Base-by-base conservation (phyloP, 2,113 vertebrate species). In the Lepus timidus region DNA sequence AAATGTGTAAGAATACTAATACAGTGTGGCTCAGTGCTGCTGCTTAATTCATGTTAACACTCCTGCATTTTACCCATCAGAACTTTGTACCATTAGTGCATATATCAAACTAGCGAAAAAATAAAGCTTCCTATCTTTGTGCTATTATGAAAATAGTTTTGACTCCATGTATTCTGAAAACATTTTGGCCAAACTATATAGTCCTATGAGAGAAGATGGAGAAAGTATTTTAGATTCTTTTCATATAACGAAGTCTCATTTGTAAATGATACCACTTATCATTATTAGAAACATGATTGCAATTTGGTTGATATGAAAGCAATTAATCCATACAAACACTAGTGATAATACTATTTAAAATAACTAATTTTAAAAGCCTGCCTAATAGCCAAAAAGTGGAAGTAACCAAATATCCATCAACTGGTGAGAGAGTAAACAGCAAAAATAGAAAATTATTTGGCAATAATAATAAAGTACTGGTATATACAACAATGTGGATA, bases 251-350 rank as follows among this genome's bases (percentile, higher is more conserved):
- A 64, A 71, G 39, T 22, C 31, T 76, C 52, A 14, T 25, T 88
- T 95, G 93, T 75, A n/a, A 90, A 91, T 74, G 27, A 52, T 76
- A 44, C 2, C 25, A 67, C 6, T 81, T 95, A 29, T 6, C 16
- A 6, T 62, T 95, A 31, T 74, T 74, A 78, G 58, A 93, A 83
- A 0, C 22, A 0, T 58, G 27, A 89, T 74, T 95, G 31, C 27
- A 75, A 10, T 70, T 20, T 64, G 9, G 1, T 61, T 91, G 55
- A 51, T 44, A 92, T 33, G 10, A 95, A 97, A 51, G 7, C 29
- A 83, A 2, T 82, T 85, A 78, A 83, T 95, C 44, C 52, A 83
- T 87, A 79, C 19, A 84, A 82, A 79, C 84, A 17, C 52, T 88
- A 20, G 11, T 29, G 36, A 78, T 44, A 76, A 85, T 27, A 93